These are phyloP conservation scores for Martes martes DNA, from an alignment of 2,113 vertebrate genomes.

Conservation along the genomic window DNA sequence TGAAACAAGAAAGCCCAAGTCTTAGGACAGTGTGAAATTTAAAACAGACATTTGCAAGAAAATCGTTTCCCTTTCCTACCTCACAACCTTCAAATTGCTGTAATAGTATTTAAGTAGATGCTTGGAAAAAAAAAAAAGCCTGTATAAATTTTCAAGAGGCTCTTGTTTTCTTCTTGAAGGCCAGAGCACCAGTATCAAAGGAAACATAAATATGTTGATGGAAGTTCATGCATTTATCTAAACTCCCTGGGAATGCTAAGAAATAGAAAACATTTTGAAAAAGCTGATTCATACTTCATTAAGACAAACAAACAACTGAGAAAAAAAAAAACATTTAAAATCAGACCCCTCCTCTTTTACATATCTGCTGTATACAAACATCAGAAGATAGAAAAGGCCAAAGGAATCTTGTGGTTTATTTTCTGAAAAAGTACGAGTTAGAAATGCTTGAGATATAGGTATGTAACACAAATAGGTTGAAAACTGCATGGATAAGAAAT, in stretches of 20 bases:
- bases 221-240: neutral
- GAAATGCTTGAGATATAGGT: conserved; percentile 57
- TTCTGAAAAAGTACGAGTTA: conserved; percentile 12
- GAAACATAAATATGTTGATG: neutral
- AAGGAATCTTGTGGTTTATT: conserved; percentile 42
- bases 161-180: neutral
- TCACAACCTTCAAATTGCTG: neutral
- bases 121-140: neutral
- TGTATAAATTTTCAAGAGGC: neutral
- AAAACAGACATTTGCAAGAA: neutral
- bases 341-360: neutral
- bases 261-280: neutral
- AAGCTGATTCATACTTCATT: neutral
- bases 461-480: neutral
- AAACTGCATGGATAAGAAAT: neutral
- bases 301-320: neutral
- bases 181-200: neutral
- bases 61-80: neutral
- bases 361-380: neutral
- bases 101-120: neutral
- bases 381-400: conserved; percentile 31
- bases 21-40: neutral
- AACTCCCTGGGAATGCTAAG: neutral
- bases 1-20: neutral
- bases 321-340: neutral